Percentiles rank a stretch among this genome's conserved stretches.
Evolutionary conservation across 2,888 invertebrate genomes (phyloP).

Genomic region (Parnassius smintheus): DNA sequence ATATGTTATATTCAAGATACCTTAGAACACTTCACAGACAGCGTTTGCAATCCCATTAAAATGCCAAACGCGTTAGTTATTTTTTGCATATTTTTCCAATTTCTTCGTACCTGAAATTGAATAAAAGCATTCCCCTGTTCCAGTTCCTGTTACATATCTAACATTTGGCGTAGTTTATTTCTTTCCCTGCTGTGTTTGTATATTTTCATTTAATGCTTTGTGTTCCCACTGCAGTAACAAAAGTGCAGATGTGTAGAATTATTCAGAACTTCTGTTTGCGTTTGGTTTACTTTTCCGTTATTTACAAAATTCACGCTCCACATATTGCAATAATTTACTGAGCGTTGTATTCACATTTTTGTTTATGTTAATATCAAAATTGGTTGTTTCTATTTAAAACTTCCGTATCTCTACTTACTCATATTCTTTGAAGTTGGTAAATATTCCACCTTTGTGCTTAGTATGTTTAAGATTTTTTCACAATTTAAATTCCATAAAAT

Average conservation of each 20-base stretch:
- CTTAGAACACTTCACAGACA: background rate
- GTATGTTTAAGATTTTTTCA: no score
- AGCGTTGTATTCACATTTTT: constrained; percentile 9
- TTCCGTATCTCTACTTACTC: background rate
- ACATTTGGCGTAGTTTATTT: constrained; percentile 18
- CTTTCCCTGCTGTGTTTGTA: constrained; percentile 17
- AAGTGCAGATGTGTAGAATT: constrained; percentile 22
- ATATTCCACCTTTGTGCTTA: no score
- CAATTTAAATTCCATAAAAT: no score
- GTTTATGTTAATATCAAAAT: constrained; percentile 20
- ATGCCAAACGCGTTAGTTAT: background rate
- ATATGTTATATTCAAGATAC: background rate
- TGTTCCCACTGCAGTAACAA: constrained; percentile 11
- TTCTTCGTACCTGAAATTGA: constrained; percentile 14
- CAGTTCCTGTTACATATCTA: constrained; percentile 7
- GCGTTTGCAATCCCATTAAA: constrained; percentile 2
- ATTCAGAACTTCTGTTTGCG: constrained; percentile 19
- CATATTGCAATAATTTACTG: constrained; percentile 13
- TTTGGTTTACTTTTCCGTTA: constrained; percentile 7
- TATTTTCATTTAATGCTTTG: constrained; percentile 24
- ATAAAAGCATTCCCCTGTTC: constrained; percentile 7
- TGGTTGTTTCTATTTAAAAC: background rate
- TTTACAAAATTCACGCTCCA: constrained; percentile 22
- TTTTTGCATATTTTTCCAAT: constrained; percentile 4
- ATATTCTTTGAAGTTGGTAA: constrained; percentile 11